Conservation (phyloP, 2,113 vertebrate species). For the Chlamydotis undulata region DNA sequence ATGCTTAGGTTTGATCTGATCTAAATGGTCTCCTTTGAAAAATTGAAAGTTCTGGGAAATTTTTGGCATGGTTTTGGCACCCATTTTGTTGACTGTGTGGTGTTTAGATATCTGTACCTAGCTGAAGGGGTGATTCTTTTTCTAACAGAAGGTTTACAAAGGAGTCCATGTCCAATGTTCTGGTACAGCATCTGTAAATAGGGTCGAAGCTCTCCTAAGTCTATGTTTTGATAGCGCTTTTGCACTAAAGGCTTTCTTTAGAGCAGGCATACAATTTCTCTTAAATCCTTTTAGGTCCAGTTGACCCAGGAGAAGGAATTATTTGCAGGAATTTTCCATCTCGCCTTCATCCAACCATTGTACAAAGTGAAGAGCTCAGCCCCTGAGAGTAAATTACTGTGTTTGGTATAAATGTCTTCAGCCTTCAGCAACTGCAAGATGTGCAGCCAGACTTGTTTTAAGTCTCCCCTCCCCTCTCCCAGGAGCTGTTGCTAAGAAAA, state of each 20-base stretch:
- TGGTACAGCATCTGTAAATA: neutral
- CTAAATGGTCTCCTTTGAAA: neutral
- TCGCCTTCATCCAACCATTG: neutral
- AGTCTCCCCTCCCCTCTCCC: neutral
- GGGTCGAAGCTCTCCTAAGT: neutral
- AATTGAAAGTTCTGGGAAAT: neutral
- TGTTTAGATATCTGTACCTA: neutral
- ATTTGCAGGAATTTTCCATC: neutral
- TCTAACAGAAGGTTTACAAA: neutral
- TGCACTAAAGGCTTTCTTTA: neutral
- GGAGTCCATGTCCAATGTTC: fast-evolving
- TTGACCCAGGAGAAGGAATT: constrained; percentile 34
- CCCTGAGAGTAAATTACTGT: neutral
- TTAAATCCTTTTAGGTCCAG: neutral
- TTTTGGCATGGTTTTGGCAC: neutral
- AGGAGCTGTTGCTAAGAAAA: neutral
- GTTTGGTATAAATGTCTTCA: constrained; percentile 10
- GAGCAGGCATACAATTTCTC: neutral
- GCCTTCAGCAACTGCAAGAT: neutral
- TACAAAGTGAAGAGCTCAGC: neutral
- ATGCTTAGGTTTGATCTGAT: neutral
- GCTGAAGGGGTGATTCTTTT: neutral
- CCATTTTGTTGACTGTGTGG: neutral
- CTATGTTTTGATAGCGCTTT: neutral
- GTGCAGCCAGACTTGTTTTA: neutral